These are phyloP conservation scores for Hemiprocne comata DNA, from an alignment of 2,113 vertebrate species.

Conservation along the genomic window DNA sequence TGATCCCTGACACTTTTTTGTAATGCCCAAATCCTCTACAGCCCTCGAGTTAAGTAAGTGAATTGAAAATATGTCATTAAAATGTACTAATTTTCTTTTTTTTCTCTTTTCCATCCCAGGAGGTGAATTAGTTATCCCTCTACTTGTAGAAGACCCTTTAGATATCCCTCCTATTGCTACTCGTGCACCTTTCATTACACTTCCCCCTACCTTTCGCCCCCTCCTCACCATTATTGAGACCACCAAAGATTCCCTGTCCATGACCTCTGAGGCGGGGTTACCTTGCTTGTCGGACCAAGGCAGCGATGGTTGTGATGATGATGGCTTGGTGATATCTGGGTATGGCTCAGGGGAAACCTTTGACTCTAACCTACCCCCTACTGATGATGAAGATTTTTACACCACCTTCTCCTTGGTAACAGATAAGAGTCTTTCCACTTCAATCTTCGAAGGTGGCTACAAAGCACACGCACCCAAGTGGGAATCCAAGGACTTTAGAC, in stretches of 20 bases:
- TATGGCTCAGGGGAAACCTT: conserved; percentile 99
- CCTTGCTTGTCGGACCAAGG: conserved; percentile 99
- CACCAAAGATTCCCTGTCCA: conserved; percentile 99
- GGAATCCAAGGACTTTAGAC: conserved; percentile 99
- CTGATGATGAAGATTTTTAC: conserved; percentile 99
- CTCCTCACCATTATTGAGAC: conserved; percentile 99
- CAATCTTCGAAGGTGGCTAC: conserved; percentile 99
- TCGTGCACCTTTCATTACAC: conserved; percentile 97
- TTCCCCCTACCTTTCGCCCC: conserved; percentile 95
- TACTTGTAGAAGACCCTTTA: conserved; percentile 98
- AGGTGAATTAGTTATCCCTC: conserved; percentile 98
- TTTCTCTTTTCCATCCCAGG: conserved; percentile 85
- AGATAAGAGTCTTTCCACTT: conserved; percentile 99
- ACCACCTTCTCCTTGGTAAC: conserved; percentile 99
- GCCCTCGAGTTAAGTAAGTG: neutral
- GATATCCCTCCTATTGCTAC: conserved; percentile 93
- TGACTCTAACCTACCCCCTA: conserved; percentile 99
- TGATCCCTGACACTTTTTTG: neutral
- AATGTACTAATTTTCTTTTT: conserved; percentile 74
- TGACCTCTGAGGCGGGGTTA: conserved; percentile 99
- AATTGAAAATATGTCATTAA: conserved; percentile 12
- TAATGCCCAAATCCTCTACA: neutral
- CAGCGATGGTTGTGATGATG: conserved; percentile 99
- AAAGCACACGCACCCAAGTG: conserved; percentile 97
- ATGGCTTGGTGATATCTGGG: conserved; percentile 99